phyloP scores from a whole-genome alignment of 2,113 vertebrate genomes.

The Strigops habroptila region DNA sequence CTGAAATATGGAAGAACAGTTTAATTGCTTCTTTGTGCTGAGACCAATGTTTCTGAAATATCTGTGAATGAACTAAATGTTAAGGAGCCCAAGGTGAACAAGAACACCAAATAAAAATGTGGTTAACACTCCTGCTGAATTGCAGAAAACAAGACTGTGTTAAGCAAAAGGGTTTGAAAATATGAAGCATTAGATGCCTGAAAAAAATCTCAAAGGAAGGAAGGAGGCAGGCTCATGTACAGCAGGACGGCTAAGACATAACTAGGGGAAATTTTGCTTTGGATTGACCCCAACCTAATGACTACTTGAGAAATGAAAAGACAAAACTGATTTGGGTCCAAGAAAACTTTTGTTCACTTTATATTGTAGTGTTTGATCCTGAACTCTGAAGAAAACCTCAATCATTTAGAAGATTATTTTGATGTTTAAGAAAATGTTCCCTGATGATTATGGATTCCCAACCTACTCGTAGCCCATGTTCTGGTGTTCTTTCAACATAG shows the following conservation, averaged over 20 bases:
- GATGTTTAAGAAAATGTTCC: background rate
- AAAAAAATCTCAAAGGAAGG: background rate
- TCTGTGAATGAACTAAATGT: background rate
- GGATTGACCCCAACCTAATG: background rate
- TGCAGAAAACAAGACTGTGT: background rate
- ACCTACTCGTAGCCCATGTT: background rate
- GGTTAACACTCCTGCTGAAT: background rate
- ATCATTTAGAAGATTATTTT: background rate
- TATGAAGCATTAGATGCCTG: accelerated
- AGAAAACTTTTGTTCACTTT: background rate
- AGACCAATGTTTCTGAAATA: background rate
- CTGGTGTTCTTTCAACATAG: background rate
- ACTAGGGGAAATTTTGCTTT: background rate
- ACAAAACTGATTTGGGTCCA: background rate
- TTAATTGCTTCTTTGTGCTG: background rate
- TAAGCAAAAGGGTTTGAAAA: background rate
- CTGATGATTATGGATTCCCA: background rate
- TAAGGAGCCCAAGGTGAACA: background rate
- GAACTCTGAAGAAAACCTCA: background rate
- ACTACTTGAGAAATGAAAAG: background rate
- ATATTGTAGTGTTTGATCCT: background rate
- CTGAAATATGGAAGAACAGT: background rate
- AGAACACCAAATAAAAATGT: background rate
- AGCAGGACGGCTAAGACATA: background rate
- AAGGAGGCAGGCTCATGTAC: background rate